Base-by-base conservation (phyloP, 2,888 invertebrate species). In the Sericinus montela region DNA sequence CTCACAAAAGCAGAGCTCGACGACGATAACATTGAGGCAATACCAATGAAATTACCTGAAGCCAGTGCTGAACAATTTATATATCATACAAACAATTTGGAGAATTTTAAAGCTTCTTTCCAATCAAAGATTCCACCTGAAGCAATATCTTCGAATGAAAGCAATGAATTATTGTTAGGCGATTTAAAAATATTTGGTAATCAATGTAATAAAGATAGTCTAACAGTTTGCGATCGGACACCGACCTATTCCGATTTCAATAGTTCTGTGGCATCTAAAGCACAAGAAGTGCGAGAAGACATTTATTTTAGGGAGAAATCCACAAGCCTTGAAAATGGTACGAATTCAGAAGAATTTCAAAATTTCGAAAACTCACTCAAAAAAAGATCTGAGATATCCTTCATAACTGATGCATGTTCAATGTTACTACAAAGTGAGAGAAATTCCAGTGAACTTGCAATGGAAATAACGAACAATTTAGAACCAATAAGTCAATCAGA, bases 301-400 rank as follows among this genome's bases (percentile, higher is more conserved):
- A n/a, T n/a, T n/a, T n/a, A 64, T 40, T 65, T 70, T 7, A 67
- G 56, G 39, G 68, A 74, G 25, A 71, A 65, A 45, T 75, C 72
- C 71, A 76, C 73, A 55, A 77, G 72, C 51, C 48, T 65, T 23
- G 76, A 75, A 53, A 79, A 71, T 45, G 69, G 70, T 15, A 63
- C 66, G n/a, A 75, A 64, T 57, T 77, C 79, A 3, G 80, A 76
- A 51, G 83, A 76, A 53, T 85, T 85, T 62, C 62, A 62, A 19
- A 65, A 66, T 23, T 86, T 86, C 52, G 75, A 81, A 57, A 75
- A 60, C 48, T 83, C 76, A 34, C 67, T 66, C 54, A 60, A 53
- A 34, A 62, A 79, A 19, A 84, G 84, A 5, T 87, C 85, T 53
- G 81, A 87, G 55, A 55, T 86, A 44, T 77, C 81, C 1, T 75